Base-by-base conservation (phyloP, 2,888 invertebrate species). In the Plagiodera versicolora region DNA sequence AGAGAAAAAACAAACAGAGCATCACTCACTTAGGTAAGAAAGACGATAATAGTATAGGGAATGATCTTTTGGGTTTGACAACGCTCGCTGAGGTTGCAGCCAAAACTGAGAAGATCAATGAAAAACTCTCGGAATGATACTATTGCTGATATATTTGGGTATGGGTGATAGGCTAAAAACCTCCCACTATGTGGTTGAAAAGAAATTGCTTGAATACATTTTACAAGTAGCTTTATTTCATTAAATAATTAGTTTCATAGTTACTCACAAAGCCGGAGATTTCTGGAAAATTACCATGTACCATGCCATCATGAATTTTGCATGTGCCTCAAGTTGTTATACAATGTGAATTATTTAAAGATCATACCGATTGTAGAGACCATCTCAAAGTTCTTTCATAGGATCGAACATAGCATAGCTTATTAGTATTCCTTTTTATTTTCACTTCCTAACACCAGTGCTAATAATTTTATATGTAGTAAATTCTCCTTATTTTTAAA, bases 1-100 rank as follows among this genome's bases (percentile, higher is more conserved):
- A 94, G 77, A 84, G 94, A 56, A 95, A 95, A 82, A 93, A 93
- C 52, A 94, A 93, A 78, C 88, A 90, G 70, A 92, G 90, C 79
- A 94, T 95, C 74, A 93, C 91, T 2, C 86, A 93, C 61, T 83
- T 91, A 60, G 71, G 72, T 60, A 64, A 68, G 60, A 67, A 67
- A 46, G 64, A 68, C 32, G 64, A 68, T 56, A 65, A 63, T 63
- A 67, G 62, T 55, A 59, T 65, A 55, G 64, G 52, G 52, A 69
- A 71, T 54, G 82, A 81, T 64, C 77, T 87, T 35, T 75, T 86
- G 64, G 87, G 85, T 8, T 79, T 88, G 67, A 84, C 85, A n/a
- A 87, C 87, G 0, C 77, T 88, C 64, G 88, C 88, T 32, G 87
- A 87, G 73, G 86, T 87, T 24, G 88, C 88, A n/a, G 81, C 86